Percentiles rank a stretch among this genome's conserved stretches.
Evolutionary conservation across 2,113 vertebrate species (phyloP).

Genomic region (Sylvietta virens): DNA sequence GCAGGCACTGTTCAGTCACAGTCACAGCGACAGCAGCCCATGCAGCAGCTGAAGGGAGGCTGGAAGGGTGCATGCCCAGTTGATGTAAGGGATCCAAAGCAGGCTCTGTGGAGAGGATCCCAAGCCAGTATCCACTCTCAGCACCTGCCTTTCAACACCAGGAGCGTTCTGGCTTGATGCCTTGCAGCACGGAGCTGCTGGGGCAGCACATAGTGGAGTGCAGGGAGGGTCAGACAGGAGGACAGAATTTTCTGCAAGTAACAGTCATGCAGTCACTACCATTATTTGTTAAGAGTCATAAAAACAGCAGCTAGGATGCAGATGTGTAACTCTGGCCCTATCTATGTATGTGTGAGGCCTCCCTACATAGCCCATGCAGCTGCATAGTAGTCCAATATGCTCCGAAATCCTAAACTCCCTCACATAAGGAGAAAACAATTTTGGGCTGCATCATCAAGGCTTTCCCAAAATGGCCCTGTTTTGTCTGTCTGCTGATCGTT

Average conservation of each 20-base stretch:
- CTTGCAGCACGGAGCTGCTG: background rate
- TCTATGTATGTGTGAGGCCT: no score
- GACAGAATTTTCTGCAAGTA: background rate
- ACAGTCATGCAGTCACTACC: background rate
- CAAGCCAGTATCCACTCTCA: background rate
- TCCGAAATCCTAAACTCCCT: background rate
- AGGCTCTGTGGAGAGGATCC: background rate
- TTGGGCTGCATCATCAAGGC: background rate
- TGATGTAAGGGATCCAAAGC: background rate
- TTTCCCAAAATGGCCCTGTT: background rate
- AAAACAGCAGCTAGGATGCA: background rate
- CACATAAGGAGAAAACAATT: background rate
- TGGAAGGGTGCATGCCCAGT: background rate
- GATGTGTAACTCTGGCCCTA: background rate
- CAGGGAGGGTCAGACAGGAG: background rate
- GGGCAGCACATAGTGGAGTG: background rate
- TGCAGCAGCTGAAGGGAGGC: background rate
- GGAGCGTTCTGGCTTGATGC: background rate
- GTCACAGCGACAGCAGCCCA: background rate
- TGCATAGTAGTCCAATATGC: background rate
- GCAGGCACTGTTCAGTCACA: background rate
- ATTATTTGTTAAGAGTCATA: background rate
- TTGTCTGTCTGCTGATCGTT: background rate
- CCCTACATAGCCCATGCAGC: background rate
- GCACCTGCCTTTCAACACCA: background rate